phyloP scores from a whole-genome alignment of 2,888 invertebrate genomes.

The Pandemis heparana region DNA sequence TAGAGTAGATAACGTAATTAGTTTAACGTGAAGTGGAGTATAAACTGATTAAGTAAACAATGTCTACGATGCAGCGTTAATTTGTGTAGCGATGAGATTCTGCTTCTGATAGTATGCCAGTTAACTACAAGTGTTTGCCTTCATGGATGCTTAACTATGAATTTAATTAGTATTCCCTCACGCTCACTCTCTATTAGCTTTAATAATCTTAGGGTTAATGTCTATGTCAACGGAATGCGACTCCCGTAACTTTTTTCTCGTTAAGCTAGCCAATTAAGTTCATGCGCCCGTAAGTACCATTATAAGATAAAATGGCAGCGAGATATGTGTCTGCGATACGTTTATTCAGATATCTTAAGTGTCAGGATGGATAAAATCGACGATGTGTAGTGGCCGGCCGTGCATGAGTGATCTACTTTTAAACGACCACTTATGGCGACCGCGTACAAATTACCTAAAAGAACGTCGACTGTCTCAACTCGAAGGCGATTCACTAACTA shows the following conservation, averaged over 20 bases:
- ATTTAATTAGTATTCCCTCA: constrained; percentile 43
- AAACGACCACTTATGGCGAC: constrained; percentile 71
- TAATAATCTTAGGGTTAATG: constrained; percentile 31
- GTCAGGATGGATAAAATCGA: constrained; percentile 76
- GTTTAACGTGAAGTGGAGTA: constrained; percentile 65
- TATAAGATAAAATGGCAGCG: constrained; percentile 67
- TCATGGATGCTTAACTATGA: constrained; percentile 42
- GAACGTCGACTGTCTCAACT: constrained; percentile 54
- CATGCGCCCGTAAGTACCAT: constrained; percentile 58
- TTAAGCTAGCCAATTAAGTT: constrained; percentile 69
- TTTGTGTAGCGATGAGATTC: constrained; percentile 58
- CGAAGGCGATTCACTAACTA: constrained; percentile 54
- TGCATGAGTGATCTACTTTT: constrained; percentile 73
- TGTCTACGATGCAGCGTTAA: constrained; percentile 69
- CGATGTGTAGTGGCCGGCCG: constrained; percentile 57
- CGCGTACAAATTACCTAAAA: constrained; percentile 72
- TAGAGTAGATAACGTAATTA: constrained; percentile 60
- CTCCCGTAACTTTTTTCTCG: constrained; percentile 40
- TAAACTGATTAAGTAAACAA: constrained; percentile 72
- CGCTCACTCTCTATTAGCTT: constrained; percentile 33
- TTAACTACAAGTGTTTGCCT: constrained; percentile 44
- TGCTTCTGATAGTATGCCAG: constrained; percentile 42
- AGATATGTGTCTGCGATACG: constrained; percentile 67
- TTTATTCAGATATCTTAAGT: constrained; percentile 75
- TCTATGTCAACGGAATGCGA: constrained; percentile 38